phyloP scores from a whole-genome alignment of 2,888 invertebrate species.

The Horisme vitalbata region DNA sequence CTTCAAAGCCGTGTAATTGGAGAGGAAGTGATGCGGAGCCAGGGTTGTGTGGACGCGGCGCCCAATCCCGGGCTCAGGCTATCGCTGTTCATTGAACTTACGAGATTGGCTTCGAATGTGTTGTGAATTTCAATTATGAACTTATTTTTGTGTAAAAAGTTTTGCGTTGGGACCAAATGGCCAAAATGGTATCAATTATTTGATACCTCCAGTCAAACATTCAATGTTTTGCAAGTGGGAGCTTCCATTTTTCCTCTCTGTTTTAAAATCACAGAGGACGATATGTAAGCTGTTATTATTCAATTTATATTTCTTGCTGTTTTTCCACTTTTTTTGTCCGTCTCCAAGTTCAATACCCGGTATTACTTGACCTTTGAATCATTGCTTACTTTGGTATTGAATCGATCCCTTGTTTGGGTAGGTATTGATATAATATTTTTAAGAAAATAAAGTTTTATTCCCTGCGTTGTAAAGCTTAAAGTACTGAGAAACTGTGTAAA shows the following conservation, averaged over 20 bases:
- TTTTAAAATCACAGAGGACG: too few relatives aligned
- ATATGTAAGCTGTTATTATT: neutral
- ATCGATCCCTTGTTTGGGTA: too few relatives aligned
- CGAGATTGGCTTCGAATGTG: neutral
- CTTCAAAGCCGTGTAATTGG: constrained; percentile 9
- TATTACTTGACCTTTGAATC: neutral
- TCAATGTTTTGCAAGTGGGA: too few relatives aligned
- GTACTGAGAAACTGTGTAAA: neutral
- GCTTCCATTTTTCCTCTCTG: too few relatives aligned
- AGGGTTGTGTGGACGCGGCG: neutral
- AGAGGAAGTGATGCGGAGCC: constrained; percentile 1
- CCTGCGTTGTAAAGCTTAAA: constrained; percentile 1
- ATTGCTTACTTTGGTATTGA: neutral
- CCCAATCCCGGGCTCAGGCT: neutral
- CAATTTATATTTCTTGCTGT: neutral
- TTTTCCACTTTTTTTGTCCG: neutral
- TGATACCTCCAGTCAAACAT: too few relatives aligned
- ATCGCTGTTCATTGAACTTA: constrained; percentile 1
- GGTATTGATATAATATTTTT: too few relatives aligned
- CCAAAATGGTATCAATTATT: too few relatives aligned
- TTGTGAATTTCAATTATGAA: neutral
- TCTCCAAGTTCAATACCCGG: neutral
- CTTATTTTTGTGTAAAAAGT: too few relatives aligned
- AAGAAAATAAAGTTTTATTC: neutral
- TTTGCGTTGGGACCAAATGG: too few relatives aligned